phyloP scores from a whole-genome alignment of 2,888 invertebrate species.

The Leucophenga montana region DNA sequence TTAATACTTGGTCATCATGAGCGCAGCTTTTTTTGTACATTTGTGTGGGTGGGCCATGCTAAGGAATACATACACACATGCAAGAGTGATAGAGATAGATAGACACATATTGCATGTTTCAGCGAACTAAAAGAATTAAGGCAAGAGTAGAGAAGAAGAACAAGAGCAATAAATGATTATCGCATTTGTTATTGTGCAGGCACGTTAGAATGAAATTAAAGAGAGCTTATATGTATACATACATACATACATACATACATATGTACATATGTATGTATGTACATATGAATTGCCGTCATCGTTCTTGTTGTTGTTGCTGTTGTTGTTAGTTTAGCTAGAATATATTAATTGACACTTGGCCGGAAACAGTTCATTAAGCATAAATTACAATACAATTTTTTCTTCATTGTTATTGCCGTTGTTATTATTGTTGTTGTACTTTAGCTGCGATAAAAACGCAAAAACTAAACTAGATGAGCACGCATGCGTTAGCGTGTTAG shows the following conservation, averaged over 20 bases:
- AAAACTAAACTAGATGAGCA: background rate
- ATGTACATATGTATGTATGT: no score
- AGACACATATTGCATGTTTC: background rate
- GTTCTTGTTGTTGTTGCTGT: constrained; percentile 4
- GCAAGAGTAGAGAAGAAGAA: background rate
- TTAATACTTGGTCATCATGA: background rate
- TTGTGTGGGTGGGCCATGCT: constrained; percentile 2
- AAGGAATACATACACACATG: no score
- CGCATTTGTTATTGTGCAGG: constrained; percentile 8
- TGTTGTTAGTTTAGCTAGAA: constrained; percentile 24
- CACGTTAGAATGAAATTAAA: constrained; percentile 17
- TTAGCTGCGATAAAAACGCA: background rate
- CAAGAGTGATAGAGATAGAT: background rate
- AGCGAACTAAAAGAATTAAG: constrained; percentile 6
- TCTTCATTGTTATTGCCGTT: no score
- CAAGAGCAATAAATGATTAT: constrained; percentile 10
- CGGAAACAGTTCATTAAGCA: constrained; percentile 67
- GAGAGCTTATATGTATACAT: background rate
- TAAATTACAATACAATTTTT: constrained; percentile 53
- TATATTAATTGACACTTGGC: constrained; percentile 66
- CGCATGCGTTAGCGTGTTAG: background rate
- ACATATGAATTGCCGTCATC: background rate
- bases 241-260: no score
- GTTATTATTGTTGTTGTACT: background rate
- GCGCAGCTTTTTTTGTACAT: no score